Evolutionary conservation across 2,113 vertebrate species (phyloP), one percentile per base, ranked within the genome.

Genomic region (Penelope pileata): DNA sequence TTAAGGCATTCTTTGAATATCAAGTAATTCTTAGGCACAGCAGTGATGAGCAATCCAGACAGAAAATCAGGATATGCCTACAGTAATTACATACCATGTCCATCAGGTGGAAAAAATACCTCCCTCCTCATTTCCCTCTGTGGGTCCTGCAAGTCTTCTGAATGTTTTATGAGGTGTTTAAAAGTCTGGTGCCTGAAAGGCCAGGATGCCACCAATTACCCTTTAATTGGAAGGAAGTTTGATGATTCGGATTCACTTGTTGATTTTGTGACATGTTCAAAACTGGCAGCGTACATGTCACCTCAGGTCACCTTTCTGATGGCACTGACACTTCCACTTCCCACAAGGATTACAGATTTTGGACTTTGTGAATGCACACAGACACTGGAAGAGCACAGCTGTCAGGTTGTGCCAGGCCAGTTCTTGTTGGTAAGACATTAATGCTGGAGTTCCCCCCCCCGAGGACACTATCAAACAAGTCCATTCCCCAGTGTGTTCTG

Each of bases 11-110:
- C 64, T 42, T 54, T 88, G 93, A 88, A 88, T 92, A 95, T 90
- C 94, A 95, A 88, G 82, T 88, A 88, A 90, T 95, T 91, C 82
- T 86, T 64, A 79, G 81, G 63, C 73, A 45, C 8, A 56, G 83
- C 77, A 72, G 15, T 1, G 9, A 75, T 68, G 89, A 94, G 94
- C 93, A 91, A 80, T 0, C 1, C 68, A 75, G 81, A 48, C 59
- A 9, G 45, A 38, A 68, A 29, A 69, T 30, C 78, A 47, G 88
- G 88, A 76, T 50, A 10, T 80, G 87, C 70, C 72, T n/a, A 10
- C 68, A 40, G 48, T 80, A 83, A 94, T 94, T 74, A 95, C 90
- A 59, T 1, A 50, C 36, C 59, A 16, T 1, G 18, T 56, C 86
- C 86, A n/a, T 87, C 6, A 9, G 81, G 48, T 62, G 64, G 81